Evolutionary conservation across 2,797 vertebrate genomes (phyloP), one percentile per base, ranked within the genome.

Genomic region (Phataginus tricuspis): DNA sequence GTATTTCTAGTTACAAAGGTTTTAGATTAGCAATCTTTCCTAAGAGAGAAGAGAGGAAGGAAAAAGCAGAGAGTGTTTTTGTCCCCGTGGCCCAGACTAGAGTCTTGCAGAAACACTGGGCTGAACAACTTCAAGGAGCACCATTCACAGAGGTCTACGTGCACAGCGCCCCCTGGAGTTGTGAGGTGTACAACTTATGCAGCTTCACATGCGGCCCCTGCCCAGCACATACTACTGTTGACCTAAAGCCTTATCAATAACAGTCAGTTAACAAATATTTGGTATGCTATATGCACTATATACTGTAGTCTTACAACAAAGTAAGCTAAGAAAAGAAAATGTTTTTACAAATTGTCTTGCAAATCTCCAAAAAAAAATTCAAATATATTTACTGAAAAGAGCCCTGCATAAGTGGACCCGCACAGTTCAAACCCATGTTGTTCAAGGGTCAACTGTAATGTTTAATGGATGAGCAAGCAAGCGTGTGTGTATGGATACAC

Each of bases 1-100:
- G n/a, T 72, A 90, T 89, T 96, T 92, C 59, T 89, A 89, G 51
- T 91, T 91, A 69, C 74, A 80, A 59, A 82, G 34, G 74, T 86
- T 84, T 96, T 90, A 72, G 59, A 79, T 59, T 45, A 77, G 68
- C 1, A 5, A 10, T 49, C 37, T 91, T 91, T 84, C 75, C 55
- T 59, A 49, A 86, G 31, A 86, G 18, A 85, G 12, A 84, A 88
- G n/a, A 49, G 13, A 74, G 63, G 25, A 72, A 34, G n/a, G 31
- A 55, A 83, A 86, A 89, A 29, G 9, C 45, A 66, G 21, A 6
- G 27, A 19, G 34, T 57, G n/a, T 51, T 34, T 69, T 53, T 89
- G 66, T 93, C 49, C 39, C 29, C 8, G 21, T 21, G 18, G 15
- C 21, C n/a, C 74, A 59, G 37, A 49, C 45, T n/a, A 93, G 53